These are phyloP conservation scores for Nemurella pictetii DNA, from an alignment of 2,888 invertebrate genomes.

Conservation along the genomic window DNA sequence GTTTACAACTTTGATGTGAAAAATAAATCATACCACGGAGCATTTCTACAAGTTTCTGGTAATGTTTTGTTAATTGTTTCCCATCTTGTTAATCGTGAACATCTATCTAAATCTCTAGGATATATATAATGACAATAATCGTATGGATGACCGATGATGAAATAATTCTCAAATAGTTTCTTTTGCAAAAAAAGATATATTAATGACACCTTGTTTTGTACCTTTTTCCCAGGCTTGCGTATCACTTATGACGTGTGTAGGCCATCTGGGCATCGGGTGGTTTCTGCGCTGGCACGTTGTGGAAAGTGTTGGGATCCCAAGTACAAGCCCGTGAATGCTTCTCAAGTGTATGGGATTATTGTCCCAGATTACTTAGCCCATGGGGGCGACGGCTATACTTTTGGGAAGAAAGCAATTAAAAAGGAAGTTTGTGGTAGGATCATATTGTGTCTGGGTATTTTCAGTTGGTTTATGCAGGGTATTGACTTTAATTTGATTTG, in stretches of 20 bases:
- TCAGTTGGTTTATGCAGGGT: background rate
- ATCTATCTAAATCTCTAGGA: too few species aligned
- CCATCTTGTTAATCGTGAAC: too few species aligned
- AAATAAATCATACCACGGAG: constrained; percentile 62
- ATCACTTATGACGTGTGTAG: constrained; percentile 69
- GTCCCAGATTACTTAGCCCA: constrained; percentile 65
- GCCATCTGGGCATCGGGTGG: constrained; percentile 65
- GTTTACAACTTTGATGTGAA: constrained; percentile 57
- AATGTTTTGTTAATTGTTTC: too few species aligned
- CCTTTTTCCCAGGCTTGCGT: constrained; percentile 51
- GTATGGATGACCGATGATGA: too few species aligned
- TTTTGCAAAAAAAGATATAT: too few species aligned
- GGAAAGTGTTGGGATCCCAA: constrained; percentile 65
- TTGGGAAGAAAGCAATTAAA: constrained; percentile 47
- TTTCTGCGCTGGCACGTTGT: constrained; percentile 67
- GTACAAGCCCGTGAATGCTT: constrained; percentile 59
- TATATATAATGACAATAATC: too few species aligned
- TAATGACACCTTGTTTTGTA: too few species aligned
- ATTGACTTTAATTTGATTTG: too few species aligned
- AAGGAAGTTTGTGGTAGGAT: background rate
- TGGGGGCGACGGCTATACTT: constrained; percentile 75
- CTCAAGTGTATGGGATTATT: constrained; percentile 65
- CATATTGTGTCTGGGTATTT: too few species aligned
- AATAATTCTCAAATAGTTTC: too few species aligned
- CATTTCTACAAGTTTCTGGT: constrained; percentile 85